Evolutionary conservation across 2,113 vertebrate species (phyloP).

Genomic region (Cervus canadensis): DNA sequence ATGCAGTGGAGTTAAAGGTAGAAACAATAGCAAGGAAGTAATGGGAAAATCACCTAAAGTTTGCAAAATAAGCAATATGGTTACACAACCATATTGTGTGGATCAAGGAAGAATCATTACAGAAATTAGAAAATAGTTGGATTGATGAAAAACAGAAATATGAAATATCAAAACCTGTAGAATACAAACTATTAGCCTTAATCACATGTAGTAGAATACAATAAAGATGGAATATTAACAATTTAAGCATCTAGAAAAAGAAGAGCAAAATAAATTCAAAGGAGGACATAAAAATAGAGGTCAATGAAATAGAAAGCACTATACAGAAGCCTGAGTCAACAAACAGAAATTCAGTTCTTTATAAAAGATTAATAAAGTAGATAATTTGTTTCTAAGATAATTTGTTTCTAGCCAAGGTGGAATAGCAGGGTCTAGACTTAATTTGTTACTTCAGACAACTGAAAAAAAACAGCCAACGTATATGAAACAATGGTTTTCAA

Average conservation of each 20-base stretch:
- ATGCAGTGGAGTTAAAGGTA: neutral
- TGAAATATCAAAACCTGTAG: neutral
- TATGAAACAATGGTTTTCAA: neutral
- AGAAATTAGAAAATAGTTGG: slow-evolving; percentile 4
- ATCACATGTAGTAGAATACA: neutral
- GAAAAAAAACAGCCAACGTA: neutral
- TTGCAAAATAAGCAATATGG: neutral
- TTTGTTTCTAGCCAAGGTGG: neutral
- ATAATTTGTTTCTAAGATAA: neutral
- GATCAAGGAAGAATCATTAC: neutral
- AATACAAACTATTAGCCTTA: neutral
- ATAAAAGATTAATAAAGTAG: neutral
- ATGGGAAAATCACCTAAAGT: neutral
- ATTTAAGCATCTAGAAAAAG: neutral
- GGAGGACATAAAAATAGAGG: neutral
- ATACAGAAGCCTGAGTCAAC: neutral
- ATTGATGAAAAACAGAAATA: neutral
- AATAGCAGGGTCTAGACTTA: neutral
- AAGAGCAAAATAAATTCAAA: neutral
- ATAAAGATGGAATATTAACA: neutral
- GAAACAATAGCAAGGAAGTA: neutral
- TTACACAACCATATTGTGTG: neutral
- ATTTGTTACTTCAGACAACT: neutral
- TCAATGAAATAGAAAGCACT: neutral
- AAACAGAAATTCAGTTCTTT: neutral